Percentiles rank a stretch among this genome's conserved stretches.
These are phyloP conservation scores for Antitype chi DNA, from an alignment of 2,888 invertebrate species.

Conservation along the genomic window DNA sequence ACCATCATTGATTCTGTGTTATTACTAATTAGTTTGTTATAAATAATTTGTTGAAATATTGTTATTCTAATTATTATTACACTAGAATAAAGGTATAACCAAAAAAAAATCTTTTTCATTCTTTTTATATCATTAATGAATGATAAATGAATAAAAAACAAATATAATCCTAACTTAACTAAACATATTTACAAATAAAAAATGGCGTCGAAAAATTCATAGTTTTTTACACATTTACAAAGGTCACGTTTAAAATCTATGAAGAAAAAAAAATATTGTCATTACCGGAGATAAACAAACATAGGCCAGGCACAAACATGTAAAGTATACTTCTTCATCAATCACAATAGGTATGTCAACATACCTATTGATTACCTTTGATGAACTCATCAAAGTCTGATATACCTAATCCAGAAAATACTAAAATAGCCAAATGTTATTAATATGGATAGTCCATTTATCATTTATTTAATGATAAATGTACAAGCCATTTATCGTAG, in stretches of 20 bases:
- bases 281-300: background rate
- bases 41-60: slow-evolving; percentile 20
- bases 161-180: no score
- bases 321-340: background rate
- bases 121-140: no score
- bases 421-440: background rate
- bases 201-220: no score
- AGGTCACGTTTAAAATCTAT: background rate
- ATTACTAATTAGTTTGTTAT: slow-evolving; percentile 5
- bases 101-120: background rate
- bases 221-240: no score
- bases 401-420: background rate
- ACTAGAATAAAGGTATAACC: slow-evolving; percentile 15
- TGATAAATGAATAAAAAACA: no score
- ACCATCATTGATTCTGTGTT: slow-evolving; percentile 50
- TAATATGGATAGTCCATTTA: background rate
- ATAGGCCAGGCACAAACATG: background rate
- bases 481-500: background rate
- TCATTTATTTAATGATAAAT: background rate
- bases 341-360: background rate
- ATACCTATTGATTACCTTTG: no score
- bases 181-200: no score
- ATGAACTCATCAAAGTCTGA: background rate
- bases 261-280: background rate
- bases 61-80: slow-evolving; percentile 25